Evolutionary conservation across 2,888 invertebrate species (phyloP), one percentile per base, ranked within the genome.

Genomic region (Callyntrura sp.): DNA sequence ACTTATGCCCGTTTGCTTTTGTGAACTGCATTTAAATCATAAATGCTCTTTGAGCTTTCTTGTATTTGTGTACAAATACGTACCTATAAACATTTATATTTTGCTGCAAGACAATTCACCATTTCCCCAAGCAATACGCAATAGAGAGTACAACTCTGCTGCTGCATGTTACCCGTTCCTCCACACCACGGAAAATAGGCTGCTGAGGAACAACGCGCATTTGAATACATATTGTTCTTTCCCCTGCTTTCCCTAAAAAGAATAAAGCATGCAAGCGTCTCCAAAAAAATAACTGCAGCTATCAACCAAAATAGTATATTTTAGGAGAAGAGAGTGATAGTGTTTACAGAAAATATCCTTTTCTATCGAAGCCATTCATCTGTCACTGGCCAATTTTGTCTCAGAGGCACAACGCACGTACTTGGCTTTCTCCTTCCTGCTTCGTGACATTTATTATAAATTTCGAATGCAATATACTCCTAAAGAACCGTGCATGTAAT

Each of bases 351-450:
- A 73, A 73, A 73, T 45, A 23, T n/a, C 68, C 48, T 43, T 23
- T 73, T 35, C 43, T 35, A 43, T 68, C 45, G 17, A 73, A 20
- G 2, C 73, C 6, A 20, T 48, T 45, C 9, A 8, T 48, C 25
- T 65, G 23, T 65, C 73, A 45, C 43, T 48, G 23, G 73, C 45
- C 73, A 73, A 73, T 73, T 73, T 23, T 68, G 1, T 28, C 35
- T 12, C 1, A 3, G n/a, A 11, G 35, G 11, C 6, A n/a, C 12
- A 25, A 68, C 14, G 3, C 11, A 68, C 28, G 20, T 62, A 60
- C 2, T n/a, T 12, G 17, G 20, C 23, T 62, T 62, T 62, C 51
- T 51, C 11, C 8, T 62, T 62, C 23, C 20, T 25, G 6, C 25
- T 23, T 25, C 60, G 20, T 55, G 55, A 62, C 60, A 25, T 62